Percentiles rank a stretch among this genome's conserved stretches.
These are phyloP conservation scores for Ceyx margarethae DNA, from an alignment of 2,113 vertebrate species.

Conservation along the genomic window DNA sequence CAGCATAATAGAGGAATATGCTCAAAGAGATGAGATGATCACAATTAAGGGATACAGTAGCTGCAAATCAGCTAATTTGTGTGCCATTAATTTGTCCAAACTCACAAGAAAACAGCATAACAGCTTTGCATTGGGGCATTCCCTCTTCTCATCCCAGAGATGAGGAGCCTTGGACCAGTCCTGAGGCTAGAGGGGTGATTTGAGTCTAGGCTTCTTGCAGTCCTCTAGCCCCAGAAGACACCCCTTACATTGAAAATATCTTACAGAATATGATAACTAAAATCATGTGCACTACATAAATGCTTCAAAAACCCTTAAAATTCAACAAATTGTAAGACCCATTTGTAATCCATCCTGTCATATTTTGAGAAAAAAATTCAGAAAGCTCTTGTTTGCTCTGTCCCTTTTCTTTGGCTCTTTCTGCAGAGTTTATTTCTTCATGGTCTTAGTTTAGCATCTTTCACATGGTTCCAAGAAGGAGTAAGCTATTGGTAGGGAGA, in stretches of 20 bases:
- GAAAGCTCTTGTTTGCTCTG: neutral
- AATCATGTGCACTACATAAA: accelerated
- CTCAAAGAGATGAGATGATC: neutral
- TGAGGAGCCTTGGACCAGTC: neutral
- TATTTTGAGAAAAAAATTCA: neutral
- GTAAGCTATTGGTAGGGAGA: neutral
- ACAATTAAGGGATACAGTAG: neutral
- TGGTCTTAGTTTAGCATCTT: neutral
- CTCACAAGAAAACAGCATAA: neutral
- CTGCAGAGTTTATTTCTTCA: neutral
- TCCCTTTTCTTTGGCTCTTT: neutral
- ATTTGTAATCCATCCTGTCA: neutral
- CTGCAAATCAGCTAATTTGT: neutral
- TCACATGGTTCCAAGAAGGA: neutral
- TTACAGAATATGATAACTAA: neutral
- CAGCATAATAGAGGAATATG: neutral
- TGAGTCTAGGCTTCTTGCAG: neutral
- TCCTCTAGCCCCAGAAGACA: neutral
- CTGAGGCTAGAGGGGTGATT: neutral
- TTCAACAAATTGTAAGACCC: neutral
- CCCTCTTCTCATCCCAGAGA: neutral
- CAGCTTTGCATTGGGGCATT: neutral
- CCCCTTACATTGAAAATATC: neutral
- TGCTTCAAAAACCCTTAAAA: neutral
- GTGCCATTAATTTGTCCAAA: neutral